Evolutionary conservation across 2,113 vertebrate species (phyloP).

Genomic region (rabbit (Oryctolagus cuniculus)): DNA sequence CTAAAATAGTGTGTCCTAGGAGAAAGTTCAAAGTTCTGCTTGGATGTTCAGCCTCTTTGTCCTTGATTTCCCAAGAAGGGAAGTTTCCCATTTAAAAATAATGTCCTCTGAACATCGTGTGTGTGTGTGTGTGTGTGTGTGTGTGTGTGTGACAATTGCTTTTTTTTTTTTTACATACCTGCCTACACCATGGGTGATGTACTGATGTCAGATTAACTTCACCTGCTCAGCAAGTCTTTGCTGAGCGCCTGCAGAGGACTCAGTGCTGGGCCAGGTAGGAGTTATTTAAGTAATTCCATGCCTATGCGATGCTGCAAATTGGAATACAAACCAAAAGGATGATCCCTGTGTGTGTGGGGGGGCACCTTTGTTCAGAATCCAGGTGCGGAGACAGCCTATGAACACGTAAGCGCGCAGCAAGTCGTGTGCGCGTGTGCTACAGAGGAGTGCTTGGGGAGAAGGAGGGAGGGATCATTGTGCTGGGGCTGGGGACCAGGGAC

Average conservation of each 20-base stretch:
- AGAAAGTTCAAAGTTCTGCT: not conserved
- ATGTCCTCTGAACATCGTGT: not conserved
- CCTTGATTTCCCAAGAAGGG: not conserved
- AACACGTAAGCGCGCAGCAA: accelerated
- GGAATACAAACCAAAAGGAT: not conserved
- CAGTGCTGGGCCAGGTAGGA: not conserved
- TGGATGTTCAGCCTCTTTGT: not conserved
- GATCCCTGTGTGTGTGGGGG: not conserved
- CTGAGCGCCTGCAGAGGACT: not conserved
- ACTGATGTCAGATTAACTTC: not conserved
- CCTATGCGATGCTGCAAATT: not conserved
- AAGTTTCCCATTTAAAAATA: not conserved
- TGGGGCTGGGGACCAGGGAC: not conserved
- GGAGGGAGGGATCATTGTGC: not conserved
- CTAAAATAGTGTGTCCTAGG: not conserved
- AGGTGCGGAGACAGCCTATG: not conserved
- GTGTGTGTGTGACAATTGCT: not conserved
- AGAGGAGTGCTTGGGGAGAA: not conserved
- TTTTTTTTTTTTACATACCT: not conserved
- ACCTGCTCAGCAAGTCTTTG: not conserved
- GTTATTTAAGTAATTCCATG: not conserved
- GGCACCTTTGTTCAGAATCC: not conserved
- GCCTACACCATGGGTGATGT: not conserved
- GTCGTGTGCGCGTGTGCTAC: not conserved
- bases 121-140: not conserved